Evolutionary conservation across 2,888 invertebrate species (phyloP).

Genomic region (Uloborus plumipes): DNA sequence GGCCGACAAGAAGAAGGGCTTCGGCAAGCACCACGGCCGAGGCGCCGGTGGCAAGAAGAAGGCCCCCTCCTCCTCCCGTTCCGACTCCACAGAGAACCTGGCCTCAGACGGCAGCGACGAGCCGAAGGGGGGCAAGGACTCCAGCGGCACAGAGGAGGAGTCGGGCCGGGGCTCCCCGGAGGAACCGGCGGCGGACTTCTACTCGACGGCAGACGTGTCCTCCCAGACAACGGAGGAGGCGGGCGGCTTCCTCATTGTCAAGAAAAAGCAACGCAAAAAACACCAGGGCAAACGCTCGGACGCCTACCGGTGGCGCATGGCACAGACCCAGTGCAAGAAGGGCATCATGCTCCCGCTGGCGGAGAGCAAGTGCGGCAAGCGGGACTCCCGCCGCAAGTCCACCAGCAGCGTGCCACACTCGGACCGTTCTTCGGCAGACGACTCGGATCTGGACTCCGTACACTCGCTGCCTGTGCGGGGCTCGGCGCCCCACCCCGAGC

Average conservation of each 20-base stretch:
- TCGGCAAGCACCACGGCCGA: neutral
- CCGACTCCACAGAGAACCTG: constrained; percentile 43
- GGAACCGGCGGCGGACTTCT: constrained; percentile 59
- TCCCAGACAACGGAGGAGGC: constrained; percentile 66
- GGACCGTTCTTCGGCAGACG: constrained; percentile 84
- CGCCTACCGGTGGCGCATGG: constrained; percentile 43
- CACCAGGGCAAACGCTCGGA: constrained; percentile 55
- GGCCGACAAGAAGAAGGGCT: constrained; percentile 60
- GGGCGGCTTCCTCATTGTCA: constrained; percentile 84
- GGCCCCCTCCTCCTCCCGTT: constrained; percentile 68
- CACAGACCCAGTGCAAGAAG: constrained; percentile 35
- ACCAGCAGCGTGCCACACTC: constrained; percentile 85
- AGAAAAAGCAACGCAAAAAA: constrained; percentile 80
- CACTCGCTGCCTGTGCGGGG: constrained; percentile 82
- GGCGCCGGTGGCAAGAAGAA: constrained; percentile 47
- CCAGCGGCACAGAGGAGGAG: neutral
- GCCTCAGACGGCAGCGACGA: neutral
- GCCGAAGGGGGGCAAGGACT: neutral
- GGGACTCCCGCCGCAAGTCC: constrained; percentile 75
- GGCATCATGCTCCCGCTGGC: constrained; percentile 59
- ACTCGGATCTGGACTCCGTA: constrained; percentile 84
- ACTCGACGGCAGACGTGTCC: constrained; percentile 37
- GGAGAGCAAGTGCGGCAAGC: constrained; percentile 60
- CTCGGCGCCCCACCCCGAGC: constrained; percentile 71
- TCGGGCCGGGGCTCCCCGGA: constrained; percentile 7